phyloP scores from a whole-genome alignment of 2,113 vertebrate species.

The Balaenoptera acutorostrata region DNA sequence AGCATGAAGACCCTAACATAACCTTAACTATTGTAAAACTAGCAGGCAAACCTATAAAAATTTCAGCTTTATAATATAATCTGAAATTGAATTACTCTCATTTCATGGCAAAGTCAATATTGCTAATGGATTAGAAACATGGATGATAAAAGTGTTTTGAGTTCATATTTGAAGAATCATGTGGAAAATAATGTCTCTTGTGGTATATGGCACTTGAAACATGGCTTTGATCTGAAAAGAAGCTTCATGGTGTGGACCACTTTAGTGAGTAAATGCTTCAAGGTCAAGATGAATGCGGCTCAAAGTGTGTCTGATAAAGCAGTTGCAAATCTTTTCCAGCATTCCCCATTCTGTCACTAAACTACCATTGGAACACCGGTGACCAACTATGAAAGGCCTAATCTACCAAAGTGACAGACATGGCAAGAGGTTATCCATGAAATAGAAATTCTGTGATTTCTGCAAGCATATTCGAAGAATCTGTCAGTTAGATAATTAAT shows the following conservation, averaged over 20 bases:
- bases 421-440: not conserved
- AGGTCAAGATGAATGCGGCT: not conserved
- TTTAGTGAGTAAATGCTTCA: conserved; percentile 15
- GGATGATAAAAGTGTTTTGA: conserved; percentile 41
- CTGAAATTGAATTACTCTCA: conserved; percentile 73
- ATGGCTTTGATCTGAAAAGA: conserved; percentile 8
- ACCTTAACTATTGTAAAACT: conserved; percentile 48
- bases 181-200: conserved; percentile 44
- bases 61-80: conserved; percentile 63
- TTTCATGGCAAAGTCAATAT: conserved; percentile 66
- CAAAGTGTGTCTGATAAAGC: not conserved
- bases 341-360: not conserved
- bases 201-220: not conserved
- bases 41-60: conserved; percentile 60
- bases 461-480: not conserved
- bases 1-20: conserved; percentile 44
- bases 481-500: not conserved
- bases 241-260: not conserved
- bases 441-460: not conserved
- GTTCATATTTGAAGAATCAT: conserved; percentile 31
- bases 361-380: not conserved
- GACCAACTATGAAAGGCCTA: not conserved
- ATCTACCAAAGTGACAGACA: not conserved
- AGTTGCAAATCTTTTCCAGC: not conserved
- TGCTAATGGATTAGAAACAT: conserved; percentile 66